A percentile compares a stretch with the other conserved stretches of the same genome.
These are phyloP conservation scores for Tyria jacobaeae DNA, from an alignment of 2,888 invertebrate genomes.

Conservation along the genomic window DNA sequence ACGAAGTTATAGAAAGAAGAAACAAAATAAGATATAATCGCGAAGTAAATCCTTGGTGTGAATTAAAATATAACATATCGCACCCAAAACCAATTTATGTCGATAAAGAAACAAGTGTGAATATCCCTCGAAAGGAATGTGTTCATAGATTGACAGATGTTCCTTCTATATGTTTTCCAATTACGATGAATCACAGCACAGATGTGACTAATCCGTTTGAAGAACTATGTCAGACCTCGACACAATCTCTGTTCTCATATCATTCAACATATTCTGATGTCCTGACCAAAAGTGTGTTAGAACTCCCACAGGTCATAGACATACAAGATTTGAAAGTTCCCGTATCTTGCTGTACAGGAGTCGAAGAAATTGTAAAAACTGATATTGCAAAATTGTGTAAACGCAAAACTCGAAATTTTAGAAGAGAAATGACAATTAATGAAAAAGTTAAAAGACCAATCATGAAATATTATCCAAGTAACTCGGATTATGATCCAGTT, in stretches of 20 bases:
- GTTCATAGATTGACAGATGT: slow-evolving; percentile 61
- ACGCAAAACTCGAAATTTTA: slow-evolving; percentile 24
- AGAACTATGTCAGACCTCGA: slow-evolving; percentile 57
- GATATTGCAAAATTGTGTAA: slow-evolving; percentile 24
- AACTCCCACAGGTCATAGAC: slow-evolving; percentile 42
- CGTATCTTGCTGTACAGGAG: slow-evolving; percentile 20
- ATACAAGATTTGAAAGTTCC: slow-evolving; percentile 7
- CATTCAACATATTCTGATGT: slow-evolving; percentile 11
- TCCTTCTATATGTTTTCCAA: slow-evolving; percentile 58
- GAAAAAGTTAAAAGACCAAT: slow-evolving; percentile 27
- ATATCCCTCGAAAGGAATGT: slow-evolving; percentile 50
- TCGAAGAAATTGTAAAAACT: slow-evolving; percentile 28
- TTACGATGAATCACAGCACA: slow-evolving; percentile 52
- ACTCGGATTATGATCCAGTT: slow-evolving; percentile 58
- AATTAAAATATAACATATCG: slow-evolving; percentile 3
- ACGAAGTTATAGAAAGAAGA: slow-evolving; percentile 19
- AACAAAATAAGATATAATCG: slow-evolving; percentile 18
- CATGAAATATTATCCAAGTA: slow-evolving; percentile 28
- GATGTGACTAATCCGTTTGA: slow-evolving; percentile 57
- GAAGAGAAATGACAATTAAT: slow-evolving; percentile 23
- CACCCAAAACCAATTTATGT: slow-evolving; percentile 39
- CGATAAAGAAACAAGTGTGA: slow-evolving; percentile 69
- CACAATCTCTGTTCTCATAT: slow-evolving; percentile 56
- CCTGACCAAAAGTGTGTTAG: slow-evolving; percentile 38
- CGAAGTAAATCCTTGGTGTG: slow-evolving; percentile 21